Evolutionary conservation across 92 coral and sea anemone genomes (phyloP).

Genomic region (Virgularia gustaviana): DNA sequence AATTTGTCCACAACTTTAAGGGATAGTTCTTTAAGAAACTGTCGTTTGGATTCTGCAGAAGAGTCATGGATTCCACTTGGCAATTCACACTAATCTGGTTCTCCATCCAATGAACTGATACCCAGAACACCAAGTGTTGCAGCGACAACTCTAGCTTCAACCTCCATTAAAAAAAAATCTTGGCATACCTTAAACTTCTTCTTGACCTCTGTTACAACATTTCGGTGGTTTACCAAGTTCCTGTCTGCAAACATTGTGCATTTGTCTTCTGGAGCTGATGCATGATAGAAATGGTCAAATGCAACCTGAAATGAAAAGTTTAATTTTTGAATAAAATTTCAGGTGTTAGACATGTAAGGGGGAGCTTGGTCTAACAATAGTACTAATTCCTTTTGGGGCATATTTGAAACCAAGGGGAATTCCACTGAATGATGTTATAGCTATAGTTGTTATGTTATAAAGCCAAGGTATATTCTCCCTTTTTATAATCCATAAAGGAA

Average conservation of each 20-base stretch:
- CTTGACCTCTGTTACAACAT: not conserved
- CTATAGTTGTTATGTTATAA: too few relatives aligned
- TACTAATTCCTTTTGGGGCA: too few relatives aligned
- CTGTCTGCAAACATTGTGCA: not conserved
- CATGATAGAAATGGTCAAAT: conserved; percentile 1
- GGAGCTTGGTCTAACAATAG: too few relatives aligned
- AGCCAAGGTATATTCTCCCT: too few relatives aligned
- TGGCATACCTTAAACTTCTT: conserved; percentile 1
- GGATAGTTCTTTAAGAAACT: not conserved
- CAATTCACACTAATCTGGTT: not conserved
- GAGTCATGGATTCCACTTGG: not conserved
- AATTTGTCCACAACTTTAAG: not conserved
- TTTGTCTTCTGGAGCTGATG: not conserved
- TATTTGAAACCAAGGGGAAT: too few relatives aligned
- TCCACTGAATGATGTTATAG: too few relatives aligned
- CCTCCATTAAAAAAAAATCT: not conserved
- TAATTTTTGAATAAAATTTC: not conserved
- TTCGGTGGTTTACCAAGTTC: not conserved
- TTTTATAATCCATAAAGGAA: too few relatives aligned
- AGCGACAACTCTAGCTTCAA: not conserved
- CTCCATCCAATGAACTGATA: not conserved
- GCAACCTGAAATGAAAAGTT: not conserved
- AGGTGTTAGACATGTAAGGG: too few relatives aligned
- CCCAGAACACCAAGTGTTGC: not conserved
- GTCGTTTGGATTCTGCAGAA: not conserved